phyloP scores from a whole-genome alignment of 2,113 vertebrate genomes.

The Neotoma lepida region DNA sequence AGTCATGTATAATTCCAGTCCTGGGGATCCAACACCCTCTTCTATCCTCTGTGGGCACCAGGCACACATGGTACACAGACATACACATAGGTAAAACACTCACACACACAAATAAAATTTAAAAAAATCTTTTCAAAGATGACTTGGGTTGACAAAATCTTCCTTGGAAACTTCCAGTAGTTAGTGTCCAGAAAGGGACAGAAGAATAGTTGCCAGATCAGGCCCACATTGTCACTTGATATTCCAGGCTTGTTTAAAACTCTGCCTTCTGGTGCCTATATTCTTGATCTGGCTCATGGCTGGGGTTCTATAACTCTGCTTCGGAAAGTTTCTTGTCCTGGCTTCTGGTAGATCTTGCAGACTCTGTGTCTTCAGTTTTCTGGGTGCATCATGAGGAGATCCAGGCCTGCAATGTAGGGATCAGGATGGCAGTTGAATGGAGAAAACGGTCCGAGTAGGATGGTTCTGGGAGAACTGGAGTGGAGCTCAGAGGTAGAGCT shows the following conservation, averaged over 20 bases:
- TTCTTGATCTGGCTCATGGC: rapidly evolving
- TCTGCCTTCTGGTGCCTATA: not conserved
- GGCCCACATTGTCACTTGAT: not conserved
- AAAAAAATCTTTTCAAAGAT: not conserved
- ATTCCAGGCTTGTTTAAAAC: not conserved
- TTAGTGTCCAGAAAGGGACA: not conserved
- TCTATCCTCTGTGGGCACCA: not conserved
- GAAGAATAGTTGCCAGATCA: not conserved
- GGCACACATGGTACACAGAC: not conserved
- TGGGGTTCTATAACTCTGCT: not conserved
- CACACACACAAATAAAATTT: not conserved
- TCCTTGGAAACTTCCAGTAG: not conserved
- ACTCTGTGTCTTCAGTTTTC: not conserved
- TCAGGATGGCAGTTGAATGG: not conserved
- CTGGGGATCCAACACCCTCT: not conserved
- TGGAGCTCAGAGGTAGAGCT: not conserved
- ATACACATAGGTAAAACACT: not conserved
- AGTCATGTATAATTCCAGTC: not conserved
- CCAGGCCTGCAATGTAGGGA: not conserved
- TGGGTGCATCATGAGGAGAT: not conserved
- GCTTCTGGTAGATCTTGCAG: not conserved
- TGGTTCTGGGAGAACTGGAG: rapidly evolving
- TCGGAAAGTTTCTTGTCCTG: not conserved
- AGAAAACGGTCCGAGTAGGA: not conserved
- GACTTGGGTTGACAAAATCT: not conserved